Evolutionary conservation across 2,888 invertebrate species (phyloP).

Genomic region (Apodemia mormo): DNA sequence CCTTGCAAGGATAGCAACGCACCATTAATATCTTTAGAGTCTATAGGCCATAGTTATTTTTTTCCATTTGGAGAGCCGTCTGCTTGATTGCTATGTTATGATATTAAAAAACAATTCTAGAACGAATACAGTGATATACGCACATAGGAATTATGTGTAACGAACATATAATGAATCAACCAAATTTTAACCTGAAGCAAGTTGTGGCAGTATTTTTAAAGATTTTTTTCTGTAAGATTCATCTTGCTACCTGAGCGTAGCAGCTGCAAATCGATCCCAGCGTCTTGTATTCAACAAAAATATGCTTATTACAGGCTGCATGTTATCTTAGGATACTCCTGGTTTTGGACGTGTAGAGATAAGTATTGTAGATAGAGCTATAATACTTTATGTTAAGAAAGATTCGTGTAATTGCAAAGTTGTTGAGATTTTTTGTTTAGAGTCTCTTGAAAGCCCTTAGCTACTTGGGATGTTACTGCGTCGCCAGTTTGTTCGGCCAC

Average conservation of each 20-base stretch:
- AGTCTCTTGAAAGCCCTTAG: too few relatives aligned
- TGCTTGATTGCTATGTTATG: too few relatives aligned
- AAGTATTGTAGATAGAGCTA: background rate
- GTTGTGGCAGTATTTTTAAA: background rate
- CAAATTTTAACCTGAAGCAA: background rate
- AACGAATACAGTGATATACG: too few relatives aligned
- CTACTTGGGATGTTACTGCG: too few relatives aligned
- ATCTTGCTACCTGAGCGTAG: constrained; percentile 62
- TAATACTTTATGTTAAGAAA: background rate
- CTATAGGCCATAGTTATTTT: too few relatives aligned
- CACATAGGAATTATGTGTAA: too few relatives aligned
- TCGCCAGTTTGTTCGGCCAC: too few relatives aligned
- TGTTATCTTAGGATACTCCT: constrained; percentile 4
- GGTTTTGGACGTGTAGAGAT: background rate
- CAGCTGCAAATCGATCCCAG: constrained; percentile 71
- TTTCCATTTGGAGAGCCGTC: too few relatives aligned
- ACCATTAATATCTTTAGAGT: too few relatives aligned
- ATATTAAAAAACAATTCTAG: too few relatives aligned
- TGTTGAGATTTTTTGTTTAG: background rate
- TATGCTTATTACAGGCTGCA: background rate
- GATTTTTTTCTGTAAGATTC: background rate
- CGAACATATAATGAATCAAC: background rate
- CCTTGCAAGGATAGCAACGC: too few relatives aligned
- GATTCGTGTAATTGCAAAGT: background rate
- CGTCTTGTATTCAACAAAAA: constrained; percentile 41